Conservation (phyloP, 2,888 invertebrate species). For the Eristalis intricaria region DNA sequence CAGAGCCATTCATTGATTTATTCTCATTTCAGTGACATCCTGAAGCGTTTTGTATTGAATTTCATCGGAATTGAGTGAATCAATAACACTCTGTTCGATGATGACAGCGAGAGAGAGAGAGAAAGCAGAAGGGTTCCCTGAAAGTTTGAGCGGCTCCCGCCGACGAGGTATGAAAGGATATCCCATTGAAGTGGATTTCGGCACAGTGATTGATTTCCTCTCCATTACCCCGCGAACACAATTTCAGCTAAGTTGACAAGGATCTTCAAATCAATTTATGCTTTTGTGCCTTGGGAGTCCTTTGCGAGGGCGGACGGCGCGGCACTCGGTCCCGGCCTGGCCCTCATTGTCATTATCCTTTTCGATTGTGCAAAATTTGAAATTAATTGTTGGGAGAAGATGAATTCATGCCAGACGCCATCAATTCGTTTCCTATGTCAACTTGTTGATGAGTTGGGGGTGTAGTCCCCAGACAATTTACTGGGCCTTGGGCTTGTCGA, state of each 20-base stretch:
- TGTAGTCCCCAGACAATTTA: not conserved
- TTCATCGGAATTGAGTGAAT: not conserved
- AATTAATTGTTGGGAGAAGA: not conserved
- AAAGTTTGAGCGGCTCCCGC: not conserved
- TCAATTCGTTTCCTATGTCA: not conserved
- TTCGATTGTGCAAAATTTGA: not conserved
- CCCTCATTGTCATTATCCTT: not conserved
- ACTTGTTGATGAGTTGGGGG: not conserved
- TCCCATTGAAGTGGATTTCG: not conserved
- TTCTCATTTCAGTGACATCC: not conserved
- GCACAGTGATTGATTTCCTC: not conserved
- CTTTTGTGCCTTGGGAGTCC: not conserved
- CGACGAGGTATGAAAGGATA: not conserved
- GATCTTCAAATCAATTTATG: not conserved
- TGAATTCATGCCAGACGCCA: not conserved
- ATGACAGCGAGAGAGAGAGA: not conserved
- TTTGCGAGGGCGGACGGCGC: not conserved
- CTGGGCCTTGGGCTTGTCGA: no score
- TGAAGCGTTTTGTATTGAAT: not conserved
- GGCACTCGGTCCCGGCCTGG: not conserved
- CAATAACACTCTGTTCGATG: not conserved
- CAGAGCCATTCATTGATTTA: not conserved
- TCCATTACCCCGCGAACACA: not conserved
- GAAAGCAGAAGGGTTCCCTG: not conserved
- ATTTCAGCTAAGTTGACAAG: not conserved